Conservation (phyloP, 2,888 invertebrate species). For the Pardosa pseudoannulata region DNA sequence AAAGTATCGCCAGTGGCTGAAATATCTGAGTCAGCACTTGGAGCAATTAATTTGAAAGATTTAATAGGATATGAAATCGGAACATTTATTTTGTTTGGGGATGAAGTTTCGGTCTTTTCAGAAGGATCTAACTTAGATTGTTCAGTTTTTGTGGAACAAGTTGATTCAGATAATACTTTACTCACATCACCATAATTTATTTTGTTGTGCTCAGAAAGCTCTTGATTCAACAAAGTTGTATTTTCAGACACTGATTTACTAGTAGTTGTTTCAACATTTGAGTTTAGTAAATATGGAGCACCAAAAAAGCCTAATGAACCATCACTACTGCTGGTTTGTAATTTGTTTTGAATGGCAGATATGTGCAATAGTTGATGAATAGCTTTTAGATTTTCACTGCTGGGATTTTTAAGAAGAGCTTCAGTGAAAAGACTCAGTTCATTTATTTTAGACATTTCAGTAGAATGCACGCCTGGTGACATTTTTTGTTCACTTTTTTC, state of each 20-base stretch:
- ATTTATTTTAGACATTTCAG: neutral
- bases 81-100: neutral
- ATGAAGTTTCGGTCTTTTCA: neutral
- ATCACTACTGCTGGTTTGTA: neutral
- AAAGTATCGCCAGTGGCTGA: neutral
- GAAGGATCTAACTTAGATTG: neutral
- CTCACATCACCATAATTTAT: neutral
- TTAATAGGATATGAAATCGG: constrained; percentile 41
- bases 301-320: neutral
- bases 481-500: neutral
- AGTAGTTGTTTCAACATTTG: neutral
- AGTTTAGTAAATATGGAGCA: neutral
- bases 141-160: neutral
- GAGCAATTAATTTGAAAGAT: neutral
- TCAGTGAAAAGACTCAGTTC: neutral
- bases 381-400: neutral
- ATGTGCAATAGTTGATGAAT: neutral
- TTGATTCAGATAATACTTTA: neutral
- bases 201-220: neutral
- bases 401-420: neutral
- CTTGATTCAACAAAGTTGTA: neutral
- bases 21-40: neutral
- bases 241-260: neutral
- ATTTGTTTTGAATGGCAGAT: neutral
- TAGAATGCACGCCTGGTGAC: neutral